Conservation (phyloP, 2,888 invertebrate genomes). For the Drosophila kuntzei region DNA sequence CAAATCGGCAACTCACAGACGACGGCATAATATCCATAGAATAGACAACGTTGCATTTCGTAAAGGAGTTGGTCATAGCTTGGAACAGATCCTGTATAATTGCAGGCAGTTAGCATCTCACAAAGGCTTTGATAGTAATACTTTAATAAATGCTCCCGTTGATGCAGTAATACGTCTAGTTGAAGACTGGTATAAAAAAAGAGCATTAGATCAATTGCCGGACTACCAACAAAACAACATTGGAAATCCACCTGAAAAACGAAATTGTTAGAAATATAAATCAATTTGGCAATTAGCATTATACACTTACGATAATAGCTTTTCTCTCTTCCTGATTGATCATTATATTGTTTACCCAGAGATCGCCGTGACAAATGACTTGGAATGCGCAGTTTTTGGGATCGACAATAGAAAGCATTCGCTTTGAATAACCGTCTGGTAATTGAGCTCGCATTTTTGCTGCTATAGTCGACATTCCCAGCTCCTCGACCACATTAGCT, state of each 20-base stretch:
- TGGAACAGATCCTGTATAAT: conserved; percentile 53
- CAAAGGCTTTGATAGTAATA: conserved; percentile 70
- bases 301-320: conserved; percentile 68
- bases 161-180: conserved; percentile 69
- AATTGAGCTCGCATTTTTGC: conserved; percentile 80
- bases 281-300: not conserved
- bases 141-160: conserved; percentile 67
- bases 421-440: conserved; percentile 40
- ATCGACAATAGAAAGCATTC: conserved; percentile 61
- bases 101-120: conserved; percentile 53
- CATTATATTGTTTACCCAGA: conserved; percentile 86
- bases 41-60: conserved; percentile 73
- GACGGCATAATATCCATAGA: conserved; percentile 74
- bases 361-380: conserved; percentile 86
- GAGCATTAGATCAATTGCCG: conserved; percentile 83
- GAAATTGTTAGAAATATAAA: not conserved
- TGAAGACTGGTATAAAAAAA: conserved; percentile 82
- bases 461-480: conserved; percentile 82
- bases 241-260: conserved; percentile 83
- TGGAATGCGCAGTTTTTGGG: conserved; percentile 67
- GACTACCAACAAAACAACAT: conserved; percentile 77
- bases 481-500: conserved; percentile 55
- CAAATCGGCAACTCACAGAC: conserved; percentile 77
- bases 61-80: conserved; percentile 55
- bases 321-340: conserved; percentile 39